Evolutionary conservation across 1,140 invertebrate species (phyloP).

Genomic region (Drosophila mayri): DNA sequence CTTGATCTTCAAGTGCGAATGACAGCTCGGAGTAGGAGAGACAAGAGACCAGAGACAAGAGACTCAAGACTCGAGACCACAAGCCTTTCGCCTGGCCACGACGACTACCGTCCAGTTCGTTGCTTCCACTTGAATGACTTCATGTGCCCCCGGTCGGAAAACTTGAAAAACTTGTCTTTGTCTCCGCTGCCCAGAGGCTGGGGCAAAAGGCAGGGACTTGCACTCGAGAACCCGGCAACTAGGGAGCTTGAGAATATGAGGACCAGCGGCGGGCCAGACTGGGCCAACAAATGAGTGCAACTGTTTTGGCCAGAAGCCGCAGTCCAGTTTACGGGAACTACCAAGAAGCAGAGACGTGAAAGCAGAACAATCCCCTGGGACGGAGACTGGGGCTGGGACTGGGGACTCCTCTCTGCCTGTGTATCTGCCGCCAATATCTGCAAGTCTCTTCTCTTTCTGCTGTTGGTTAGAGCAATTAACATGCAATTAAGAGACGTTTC

Average conservation of each 20-base stretch:
- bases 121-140: slow-evolving; percentile 80
- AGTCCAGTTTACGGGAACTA: slow-evolving; percentile 42
- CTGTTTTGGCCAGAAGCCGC: slow-evolving; percentile 66
- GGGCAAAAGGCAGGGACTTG: slow-evolving; percentile 43
- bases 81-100: slow-evolving; percentile 61
- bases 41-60: slow-evolving; percentile 9
- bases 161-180: slow-evolving; percentile 83
- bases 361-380: slow-evolving; percentile 50
- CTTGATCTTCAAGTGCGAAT: slow-evolving; percentile 77
- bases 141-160: slow-evolving; percentile 73
- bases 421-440: slow-evolving; percentile 34
- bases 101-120: slow-evolving; percentile 57
- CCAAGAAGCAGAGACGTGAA: slow-evolving; percentile 18
- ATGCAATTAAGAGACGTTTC: slow-evolving; percentile 82
- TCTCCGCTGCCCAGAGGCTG: slow-evolving; percentile 54
- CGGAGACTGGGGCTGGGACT: slow-evolving; percentile 28
- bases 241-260: slow-evolving; percentile 27
- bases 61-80: slow-evolving; percentile 21
- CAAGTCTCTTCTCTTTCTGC: slow-evolving; percentile 53
- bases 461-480: slow-evolving; percentile 73
- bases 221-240: slow-evolving; percentile 37
- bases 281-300: slow-evolving; percentile 80
- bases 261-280: slow-evolving; percentile 46
- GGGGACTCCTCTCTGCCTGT: slow-evolving; percentile 5
- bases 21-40: slow-evolving; percentile 49